Evolutionary conservation across 2,797 vertebrate genomes (phyloP).

Genomic region (Pipistrellus pygmaeus): DNA sequence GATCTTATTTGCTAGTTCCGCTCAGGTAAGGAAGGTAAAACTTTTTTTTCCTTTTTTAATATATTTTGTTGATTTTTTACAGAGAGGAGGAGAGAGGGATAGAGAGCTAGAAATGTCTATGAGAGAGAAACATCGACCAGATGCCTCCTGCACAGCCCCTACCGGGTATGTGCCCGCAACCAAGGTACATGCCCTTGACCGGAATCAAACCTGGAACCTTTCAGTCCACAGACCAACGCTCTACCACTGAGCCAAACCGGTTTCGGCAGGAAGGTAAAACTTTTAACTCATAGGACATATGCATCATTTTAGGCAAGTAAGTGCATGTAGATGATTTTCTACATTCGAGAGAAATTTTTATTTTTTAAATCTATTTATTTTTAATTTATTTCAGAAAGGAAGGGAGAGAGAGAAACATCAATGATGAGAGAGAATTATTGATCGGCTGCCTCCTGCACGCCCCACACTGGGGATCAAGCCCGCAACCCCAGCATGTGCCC

Average conservation of each 20-base stretch:
- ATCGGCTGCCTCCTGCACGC: background rate
- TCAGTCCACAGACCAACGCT: too few relatives aligned
- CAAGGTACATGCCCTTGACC: too few relatives aligned
- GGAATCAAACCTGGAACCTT: too few relatives aligned
- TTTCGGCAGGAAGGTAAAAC: constrained; percentile 71
- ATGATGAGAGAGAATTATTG: background rate
- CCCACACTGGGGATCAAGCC: background rate
- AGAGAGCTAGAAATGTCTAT: too few relatives aligned
- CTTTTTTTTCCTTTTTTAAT: background rate
- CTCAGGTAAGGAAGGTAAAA: constrained; percentile 77
- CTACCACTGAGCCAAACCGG: too few relatives aligned
- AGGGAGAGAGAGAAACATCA: background rate
- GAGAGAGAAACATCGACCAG: too few relatives aligned
- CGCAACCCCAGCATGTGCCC: background rate
- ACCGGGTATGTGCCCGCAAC: too few relatives aligned
- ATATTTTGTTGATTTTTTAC: too few relatives aligned
- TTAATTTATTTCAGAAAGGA: background rate
- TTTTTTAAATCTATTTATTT: too few relatives aligned
- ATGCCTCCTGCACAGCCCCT: too few relatives aligned
- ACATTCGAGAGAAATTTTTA: constrained; percentile 64
- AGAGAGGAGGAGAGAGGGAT: too few relatives aligned
- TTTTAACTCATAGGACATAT: constrained; percentile 68
- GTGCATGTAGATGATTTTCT: background rate
- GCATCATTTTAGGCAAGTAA: constrained; percentile 74
- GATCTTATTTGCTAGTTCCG: constrained; percentile 77